phyloP scores from a whole-genome alignment of 2,888 invertebrate genomes.

The Amblyjoppa fuscipennis region DNA sequence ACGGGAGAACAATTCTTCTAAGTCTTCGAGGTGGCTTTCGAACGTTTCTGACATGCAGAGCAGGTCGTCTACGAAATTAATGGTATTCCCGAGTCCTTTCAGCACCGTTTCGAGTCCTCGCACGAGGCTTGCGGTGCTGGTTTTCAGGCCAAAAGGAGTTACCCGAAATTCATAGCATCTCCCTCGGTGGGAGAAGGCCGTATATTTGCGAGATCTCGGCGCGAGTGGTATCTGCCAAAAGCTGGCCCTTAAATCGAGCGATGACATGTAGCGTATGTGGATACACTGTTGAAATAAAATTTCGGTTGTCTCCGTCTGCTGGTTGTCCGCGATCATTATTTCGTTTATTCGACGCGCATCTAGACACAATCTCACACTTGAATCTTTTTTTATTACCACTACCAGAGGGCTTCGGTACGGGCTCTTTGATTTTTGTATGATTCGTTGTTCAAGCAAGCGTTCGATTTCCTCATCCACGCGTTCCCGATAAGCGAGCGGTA shows the following conservation, averaged over 20 bases:
- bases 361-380: neutral
- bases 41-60: conserved; percentile 1
- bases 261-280: neutral
- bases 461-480: neutral
- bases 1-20: neutral
- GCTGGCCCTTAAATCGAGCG: neutral
- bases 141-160: no score
- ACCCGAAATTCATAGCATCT: no score
- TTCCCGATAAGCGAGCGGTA: neutral
- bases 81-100: neutral
- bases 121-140: no score
- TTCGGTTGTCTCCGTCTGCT: neutral
- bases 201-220: neutral
- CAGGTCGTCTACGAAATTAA: conserved; percentile 5
- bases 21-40: neutral
- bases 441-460: neutral
- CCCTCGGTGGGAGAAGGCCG: neutral
- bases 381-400: neutral
- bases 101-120: neutral
- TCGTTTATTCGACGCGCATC: neutral
- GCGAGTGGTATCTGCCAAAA: neutral
- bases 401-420: neutral
- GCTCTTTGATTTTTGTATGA: neutral
- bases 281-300: neutral
- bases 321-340: no score